Evolutionary conservation across 2,888 invertebrate species (phyloP).

Genomic region (Pristionchus mayeri): DNA sequence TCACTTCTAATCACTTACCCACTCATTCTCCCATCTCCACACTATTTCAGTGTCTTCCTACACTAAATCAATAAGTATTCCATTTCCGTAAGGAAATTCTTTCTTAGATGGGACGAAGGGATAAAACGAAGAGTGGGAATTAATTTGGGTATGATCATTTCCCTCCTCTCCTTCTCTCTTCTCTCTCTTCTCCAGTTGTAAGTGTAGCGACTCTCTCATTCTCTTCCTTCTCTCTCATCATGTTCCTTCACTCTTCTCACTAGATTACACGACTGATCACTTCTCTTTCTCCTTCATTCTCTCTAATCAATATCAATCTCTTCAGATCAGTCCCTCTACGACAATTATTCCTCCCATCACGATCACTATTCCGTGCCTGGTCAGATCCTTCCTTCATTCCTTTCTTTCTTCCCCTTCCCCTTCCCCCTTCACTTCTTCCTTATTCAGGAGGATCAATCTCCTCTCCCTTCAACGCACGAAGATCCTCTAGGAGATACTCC

Average conservation of each 20-base stretch:
- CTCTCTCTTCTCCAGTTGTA: not conserved
- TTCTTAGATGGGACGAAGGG: not conserved
- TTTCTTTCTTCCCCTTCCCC: no score
- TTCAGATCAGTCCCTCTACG: conserved; percentile 35
- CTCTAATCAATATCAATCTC: conserved; percentile 2
- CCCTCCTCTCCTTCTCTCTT: not conserved
- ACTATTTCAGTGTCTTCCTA: not conserved
- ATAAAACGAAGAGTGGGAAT: conserved; percentile 1
- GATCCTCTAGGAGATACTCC: not conserved
- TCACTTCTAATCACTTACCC: conserved; percentile 14
- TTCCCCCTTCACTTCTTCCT: no score
- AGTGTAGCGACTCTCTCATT: no score
- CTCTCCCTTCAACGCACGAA: not conserved
- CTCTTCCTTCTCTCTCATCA: conserved; percentile 23
- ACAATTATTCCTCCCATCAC: not conserved
- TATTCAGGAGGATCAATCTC: not conserved
- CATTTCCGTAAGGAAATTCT: not conserved
- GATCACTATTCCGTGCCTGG: conserved; percentile 8
- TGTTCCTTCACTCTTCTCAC: conserved; percentile 35
- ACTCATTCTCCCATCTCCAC: not conserved
- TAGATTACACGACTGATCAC: conserved; percentile 1
- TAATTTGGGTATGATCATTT: not conserved
- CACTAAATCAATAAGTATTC: not conserved
- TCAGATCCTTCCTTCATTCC: no score
- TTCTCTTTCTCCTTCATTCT: conserved; percentile 18